Base-by-base conservation (phyloP, 2,888 invertebrate genomes). In the Tortrix viridana region DNA sequence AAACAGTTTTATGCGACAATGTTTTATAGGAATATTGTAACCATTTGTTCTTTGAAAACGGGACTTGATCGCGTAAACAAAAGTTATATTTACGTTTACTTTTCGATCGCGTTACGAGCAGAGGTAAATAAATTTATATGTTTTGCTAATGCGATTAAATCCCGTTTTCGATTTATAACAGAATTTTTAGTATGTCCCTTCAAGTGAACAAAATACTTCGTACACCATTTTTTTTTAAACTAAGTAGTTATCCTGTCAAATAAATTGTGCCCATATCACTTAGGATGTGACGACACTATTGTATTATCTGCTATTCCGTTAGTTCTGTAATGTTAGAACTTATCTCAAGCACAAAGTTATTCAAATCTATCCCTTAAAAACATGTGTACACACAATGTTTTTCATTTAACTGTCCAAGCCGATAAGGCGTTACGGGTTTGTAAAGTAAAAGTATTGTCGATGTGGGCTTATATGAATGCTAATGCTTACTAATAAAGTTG, bases 221-320 rank as follows among this genome's bases (percentile, higher is more conserved):
- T 16, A 0, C 9, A 4, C 5, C 1, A 0, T 41, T 16, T 41
- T 41, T 16, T 41, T 14, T 14, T 41, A 41, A 41, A 52, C 22
- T n/a, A 52, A 4, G 23, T 20, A 22, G 7, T 20, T 38, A 44
- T 47, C 32, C 46, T 46, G 37, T 52, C 58, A 63, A 63, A 58
- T 63, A 63, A 57, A 67, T 74, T 73, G 71, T 69, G 69, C 68
- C 68, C 71, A 67, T 79, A 82, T 83, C 81, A 72, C 66, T 70
- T 75, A 77, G 85, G 84, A 85, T 81, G 69, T 84, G 84, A 77
- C 79, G 76, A 79, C 72, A 77, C 69, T 58, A 67, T 70, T 63
- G 69, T 67, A 72, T 77, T 85, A 85, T 86, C 86, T 82, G 68
- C 70, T 74, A 74, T 68, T 69, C 71, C 68, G 68, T 71, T 71